phyloP scores from a whole-genome alignment of 1,140 invertebrate species.

The Triops longicaudatus region DNA sequence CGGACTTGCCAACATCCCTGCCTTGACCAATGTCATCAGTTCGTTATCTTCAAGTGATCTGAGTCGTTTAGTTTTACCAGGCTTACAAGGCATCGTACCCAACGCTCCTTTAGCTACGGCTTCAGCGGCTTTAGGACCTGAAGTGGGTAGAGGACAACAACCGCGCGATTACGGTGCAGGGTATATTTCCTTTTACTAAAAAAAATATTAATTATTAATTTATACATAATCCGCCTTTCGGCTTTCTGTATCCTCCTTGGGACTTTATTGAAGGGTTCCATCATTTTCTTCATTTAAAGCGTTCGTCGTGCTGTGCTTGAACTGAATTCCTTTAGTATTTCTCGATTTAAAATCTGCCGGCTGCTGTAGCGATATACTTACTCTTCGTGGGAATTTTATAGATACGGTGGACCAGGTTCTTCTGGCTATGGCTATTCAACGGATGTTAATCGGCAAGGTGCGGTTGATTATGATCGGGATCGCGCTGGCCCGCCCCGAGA shows the following conservation, averaged over 20 bases:
- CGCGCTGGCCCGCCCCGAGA: slow-evolving; percentile 29
- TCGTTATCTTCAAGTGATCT: slow-evolving; percentile 17
- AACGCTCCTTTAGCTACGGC: neutral
- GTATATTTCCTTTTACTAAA: neutral
- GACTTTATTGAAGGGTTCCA: no score
- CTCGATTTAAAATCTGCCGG: no score
- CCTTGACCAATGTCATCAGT: slow-evolving; percentile 23
- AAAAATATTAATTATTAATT: no score
- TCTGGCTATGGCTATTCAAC: slow-evolving; percentile 7
- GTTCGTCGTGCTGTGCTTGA: no score
- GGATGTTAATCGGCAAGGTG: slow-evolving; percentile 20
- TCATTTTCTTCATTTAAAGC: no score
- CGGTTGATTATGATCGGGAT: slow-evolving; percentile 27
- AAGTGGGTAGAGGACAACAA: neutral
- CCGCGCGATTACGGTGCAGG: neutral
- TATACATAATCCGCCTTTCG: no score
- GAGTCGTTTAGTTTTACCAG: slow-evolving; percentile 7
- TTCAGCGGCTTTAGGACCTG: neutral
- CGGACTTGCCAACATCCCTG: neutral
- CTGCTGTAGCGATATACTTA: neutral
- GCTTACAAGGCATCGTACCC: neutral
- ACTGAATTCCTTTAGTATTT: no score
- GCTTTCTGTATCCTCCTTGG: no score
- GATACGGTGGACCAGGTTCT: neutral
- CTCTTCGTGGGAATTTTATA: neutral